Base-by-base conservation (phyloP, 92 coral and sea anemone species). In the Parazoanthus darwini region DNA sequence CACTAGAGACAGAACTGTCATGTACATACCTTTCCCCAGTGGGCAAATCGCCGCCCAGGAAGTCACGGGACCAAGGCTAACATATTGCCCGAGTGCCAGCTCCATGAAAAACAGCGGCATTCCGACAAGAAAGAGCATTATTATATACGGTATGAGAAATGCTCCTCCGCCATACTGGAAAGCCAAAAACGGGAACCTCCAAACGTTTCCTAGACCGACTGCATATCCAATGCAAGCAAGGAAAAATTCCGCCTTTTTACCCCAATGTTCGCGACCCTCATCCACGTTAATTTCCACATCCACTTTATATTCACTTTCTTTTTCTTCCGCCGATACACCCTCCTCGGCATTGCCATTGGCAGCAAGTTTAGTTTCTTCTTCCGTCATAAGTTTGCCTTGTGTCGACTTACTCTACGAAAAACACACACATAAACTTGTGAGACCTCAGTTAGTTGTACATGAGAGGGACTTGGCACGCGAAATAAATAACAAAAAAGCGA, bases 41-140 rank as follows among this genome's bases (percentile, higher is more conserved):
- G 99, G 99, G 50, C 98, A 97, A 79, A 97, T 97, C 4, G 99
- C 99, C 4, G 99, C 99, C 99, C 99, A 97, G 26, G 99, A 97
- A 16, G 97, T 97, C n/a, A 97, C 99, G 5, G 99, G 99, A 10
- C 99, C 99, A 18, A 97, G 93, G 22, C 98, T 94, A 38, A 97
- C 91, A 82, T 77, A 93, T 88, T 97, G 99, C 3, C 99, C 99
- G 0, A 97, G 93, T 3, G 99, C 96, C 23, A 97, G 92, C 90
- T 97, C 99, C 99, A 97, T 97, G 87, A 97, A 97, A 91, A 97
- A 97, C 63, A 97, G 92, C 6, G 99, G 99, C 98, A 97, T 97
- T 73, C 99, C 99, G 46, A 98, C 96, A 23, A 97, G 89, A 78
- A 97, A 90, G 83, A 97, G 87, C 99, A 97, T 95, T 29, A 90